Conservation (phyloP, 2,113 vertebrate genomes). For the Microtus pennsylvanicus region DNA sequence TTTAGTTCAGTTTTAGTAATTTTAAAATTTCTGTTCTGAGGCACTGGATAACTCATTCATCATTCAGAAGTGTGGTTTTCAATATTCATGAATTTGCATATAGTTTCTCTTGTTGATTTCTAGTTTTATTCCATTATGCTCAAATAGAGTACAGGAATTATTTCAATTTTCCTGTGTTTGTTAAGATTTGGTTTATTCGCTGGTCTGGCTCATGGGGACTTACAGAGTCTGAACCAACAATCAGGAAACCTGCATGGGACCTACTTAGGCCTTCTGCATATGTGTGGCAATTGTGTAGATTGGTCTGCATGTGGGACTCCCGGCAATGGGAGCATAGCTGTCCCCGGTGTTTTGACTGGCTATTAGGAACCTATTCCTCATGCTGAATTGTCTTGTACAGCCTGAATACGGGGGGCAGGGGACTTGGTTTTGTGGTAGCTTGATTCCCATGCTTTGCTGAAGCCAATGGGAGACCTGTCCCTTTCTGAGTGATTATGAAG, state of each 20-base stretch:
- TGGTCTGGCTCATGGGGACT: background rate
- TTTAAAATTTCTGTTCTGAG: background rate
- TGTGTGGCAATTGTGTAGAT: background rate
- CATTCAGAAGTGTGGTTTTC: background rate
- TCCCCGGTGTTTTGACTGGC: too few species aligned
- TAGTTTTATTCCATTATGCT: background rate
- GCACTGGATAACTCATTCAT: background rate
- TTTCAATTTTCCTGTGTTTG: background rate
- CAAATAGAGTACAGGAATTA: background rate
- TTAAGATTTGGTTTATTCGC: background rate
- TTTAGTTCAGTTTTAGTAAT: background rate
- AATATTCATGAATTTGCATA: background rate
- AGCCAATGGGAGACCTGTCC: too few species aligned
- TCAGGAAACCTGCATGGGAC: background rate
- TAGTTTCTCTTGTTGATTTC: background rate
- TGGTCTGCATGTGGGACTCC: too few species aligned
- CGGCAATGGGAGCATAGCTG: too few species aligned
- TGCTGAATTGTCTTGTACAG: background rate
- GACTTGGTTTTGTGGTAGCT: too few species aligned
- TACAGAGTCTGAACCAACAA: background rate
- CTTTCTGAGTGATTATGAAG: too few species aligned
- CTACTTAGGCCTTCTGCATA: background rate
- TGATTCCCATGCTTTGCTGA: too few species aligned
- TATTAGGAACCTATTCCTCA: background rate
- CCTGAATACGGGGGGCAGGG: background rate